Base-by-base conservation (phyloP, 1,140 invertebrate species). In the Campodea augens region DNA sequence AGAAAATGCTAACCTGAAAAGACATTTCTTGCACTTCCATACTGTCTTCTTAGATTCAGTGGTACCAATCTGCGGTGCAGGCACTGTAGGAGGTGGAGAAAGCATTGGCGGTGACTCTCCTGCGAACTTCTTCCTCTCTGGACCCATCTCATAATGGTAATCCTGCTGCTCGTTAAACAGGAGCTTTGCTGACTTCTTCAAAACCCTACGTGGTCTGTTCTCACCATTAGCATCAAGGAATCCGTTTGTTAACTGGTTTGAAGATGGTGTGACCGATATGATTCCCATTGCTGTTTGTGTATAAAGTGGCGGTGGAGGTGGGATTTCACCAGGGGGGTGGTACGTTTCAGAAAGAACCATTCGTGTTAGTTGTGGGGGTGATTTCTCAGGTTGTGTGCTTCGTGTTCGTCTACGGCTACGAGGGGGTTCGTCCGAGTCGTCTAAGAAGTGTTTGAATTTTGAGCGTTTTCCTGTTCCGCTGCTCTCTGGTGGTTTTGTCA, bases 11-110 rank as follows among this genome's bases (percentile, higher is more conserved):
- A 59, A 81, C 78, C 73, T 78, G 58, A 80, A 86, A 56, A 76
- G 75, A 54, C 83, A 88, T 55, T 81, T 79, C 62, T 85, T 86
- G 57, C 83, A 88, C 57, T 83, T 82, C 68, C 76, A 81, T 38
- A 77, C 60, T 13, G 72, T 75, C 46, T 72, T 68, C 60, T 75
- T 74, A 10, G 53, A 61, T 10, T 65, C 59, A 3, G 48, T 19
- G 13, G 40, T 47, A 43, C 41, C 0, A 63, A 43, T 4, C 4
- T 55, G 55, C 12, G 59, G 57, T 44, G 56, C 52, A 2, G 55
- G 43, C 42, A 47, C 51, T 4, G 52, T 20, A 13, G 39, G 39
- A 3, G 39, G 18, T 4, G 22, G 18, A 20, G 22, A 24, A 19
- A n/a, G 39, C 19, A 20, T n/a, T 2, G 15, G 5, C 18, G 39